These are phyloP conservation scores for Alces alces DNA, from an alignment of 2,113 vertebrate species.

Conservation along the genomic window DNA sequence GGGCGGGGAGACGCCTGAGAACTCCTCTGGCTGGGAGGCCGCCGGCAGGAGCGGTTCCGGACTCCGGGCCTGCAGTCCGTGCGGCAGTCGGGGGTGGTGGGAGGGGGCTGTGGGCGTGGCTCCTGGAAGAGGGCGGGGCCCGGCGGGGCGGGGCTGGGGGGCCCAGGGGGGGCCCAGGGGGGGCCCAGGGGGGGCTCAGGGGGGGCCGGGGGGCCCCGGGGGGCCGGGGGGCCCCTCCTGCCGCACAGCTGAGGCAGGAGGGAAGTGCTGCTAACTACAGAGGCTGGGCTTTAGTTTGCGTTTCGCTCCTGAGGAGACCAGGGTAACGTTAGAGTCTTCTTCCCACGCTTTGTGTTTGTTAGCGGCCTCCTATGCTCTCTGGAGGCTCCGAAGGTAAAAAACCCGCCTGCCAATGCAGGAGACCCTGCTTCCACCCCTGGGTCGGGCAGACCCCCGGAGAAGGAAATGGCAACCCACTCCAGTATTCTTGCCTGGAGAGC, in stretches of 20 bases:
- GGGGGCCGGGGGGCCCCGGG: no score
- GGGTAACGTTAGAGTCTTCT: no score
- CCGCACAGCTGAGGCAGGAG: no score
- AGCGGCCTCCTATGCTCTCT: neutral
- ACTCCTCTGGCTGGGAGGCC: neutral
- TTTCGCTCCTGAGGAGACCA: neutral
- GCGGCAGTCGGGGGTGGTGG: accelerated
- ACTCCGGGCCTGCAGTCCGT: no score
- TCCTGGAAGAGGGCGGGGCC: accelerated
- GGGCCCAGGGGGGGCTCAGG: no score
- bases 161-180: no score
- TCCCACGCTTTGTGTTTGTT: accelerated
- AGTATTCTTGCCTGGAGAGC: neutral
- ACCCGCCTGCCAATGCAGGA: neutral
- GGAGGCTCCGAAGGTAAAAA: neutral
- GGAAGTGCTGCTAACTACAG: no score
- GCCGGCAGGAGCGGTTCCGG: accelerated
- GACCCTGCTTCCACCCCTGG: neutral
- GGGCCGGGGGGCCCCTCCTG: no score
- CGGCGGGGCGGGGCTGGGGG: accelerated
- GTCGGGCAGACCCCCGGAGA: neutral
- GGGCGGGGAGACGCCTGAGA: no score
- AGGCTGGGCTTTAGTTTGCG: neutral
- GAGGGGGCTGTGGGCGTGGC: neutral
- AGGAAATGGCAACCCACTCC: neutral